Base-by-base conservation (phyloP, 37 sponge, comb jelly and placozoan genomes). In the Cladorhizidae sp. region DNA sequence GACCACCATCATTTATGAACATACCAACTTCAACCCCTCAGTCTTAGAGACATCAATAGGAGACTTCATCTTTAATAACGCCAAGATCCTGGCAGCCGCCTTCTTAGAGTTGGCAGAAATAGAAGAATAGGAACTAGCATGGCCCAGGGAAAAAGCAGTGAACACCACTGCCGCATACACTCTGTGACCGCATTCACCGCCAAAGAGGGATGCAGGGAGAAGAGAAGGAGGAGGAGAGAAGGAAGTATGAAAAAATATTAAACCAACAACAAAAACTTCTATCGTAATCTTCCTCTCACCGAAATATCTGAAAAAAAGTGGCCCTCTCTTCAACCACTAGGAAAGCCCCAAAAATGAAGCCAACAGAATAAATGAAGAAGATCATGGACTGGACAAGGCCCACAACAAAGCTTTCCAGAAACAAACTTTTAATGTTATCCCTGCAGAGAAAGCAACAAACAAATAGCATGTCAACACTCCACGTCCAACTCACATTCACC, bases 81-180 rank as follows among this genome's bases (percentile, higher is more conserved):
- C 22, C 26, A 92, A 67, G 37, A 97, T 75, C 31, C 87, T 74
- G 7, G 75, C 81, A 20, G 97, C 97, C 23, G 93, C 80, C 11
- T 64, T 52, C 55, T 91, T 78, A 1, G 95, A 94, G 64, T 94
- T 94, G 63, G 78, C 59, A 6, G 84, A 69, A 58, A 94, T 93
- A 31, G 90, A 87, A 41, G 91, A 89, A 76, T 91, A 92, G 51
- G 95, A 87, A 55, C 74, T 85, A 1, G 95, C 91, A 45, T 93
- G 80, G 18, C 97, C 97, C 20, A 93, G 45, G 6, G 95, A 85
- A 26, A 94, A 74, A 23, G 97, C 95, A 49, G 92, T 86, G 76
- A 97, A 94, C 25, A 97, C 95, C 15, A 97, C 89, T n/a, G 95
- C 97, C 33, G 82, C 77, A 84, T 89, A 97, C 35, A 91, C 90